Evolutionary conservation across 2,797 vertebrate species (phyloP).

Genomic region (Podargus strigoides): DNA sequence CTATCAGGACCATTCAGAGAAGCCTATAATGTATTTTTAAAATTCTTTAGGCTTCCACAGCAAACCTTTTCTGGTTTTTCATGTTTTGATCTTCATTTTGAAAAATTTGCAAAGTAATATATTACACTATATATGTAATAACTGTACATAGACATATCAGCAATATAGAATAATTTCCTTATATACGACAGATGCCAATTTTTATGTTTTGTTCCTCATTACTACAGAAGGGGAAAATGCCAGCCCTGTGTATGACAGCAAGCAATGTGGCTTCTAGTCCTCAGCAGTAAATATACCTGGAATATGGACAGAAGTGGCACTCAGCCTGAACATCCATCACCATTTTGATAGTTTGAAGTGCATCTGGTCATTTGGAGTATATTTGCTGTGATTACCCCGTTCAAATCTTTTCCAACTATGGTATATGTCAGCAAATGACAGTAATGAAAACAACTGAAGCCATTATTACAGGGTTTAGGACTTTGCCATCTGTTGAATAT

Average conservation of each 20-base stretch:
- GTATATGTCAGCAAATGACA: conserved; percentile 61
- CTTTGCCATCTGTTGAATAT: conserved; percentile 75
- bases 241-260: conserved; percentile 9
- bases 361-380: conserved; percentile 67
- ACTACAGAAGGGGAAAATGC: conserved; percentile 42
- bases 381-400: conserved; percentile 67
- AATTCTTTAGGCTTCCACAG: conserved; percentile 39
- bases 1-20: background rate
- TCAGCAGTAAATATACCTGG: conserved; percentile 60
- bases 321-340: conserved; percentile 62
- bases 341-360: conserved; percentile 60
- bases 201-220: conserved; percentile 35
- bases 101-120: conserved; percentile 56
- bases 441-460: conserved; percentile 72
- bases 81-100: conserved; percentile 41
- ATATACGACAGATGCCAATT: conserved; percentile 26
- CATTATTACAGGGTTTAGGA: conserved; percentile 69
- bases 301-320: conserved; percentile 56
- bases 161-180: conserved; percentile 29
- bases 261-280: conserved; percentile 34
- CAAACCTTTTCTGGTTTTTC: background rate
- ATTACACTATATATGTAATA: background rate
- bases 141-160: background rate
- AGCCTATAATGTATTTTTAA: background rate
- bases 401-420: conserved; percentile 67